Evolutionary conservation across 2,888 invertebrate genomes (phyloP), one percentile per base, ranked within the genome.

Genomic region (Stenotaenia linearis): DNA sequence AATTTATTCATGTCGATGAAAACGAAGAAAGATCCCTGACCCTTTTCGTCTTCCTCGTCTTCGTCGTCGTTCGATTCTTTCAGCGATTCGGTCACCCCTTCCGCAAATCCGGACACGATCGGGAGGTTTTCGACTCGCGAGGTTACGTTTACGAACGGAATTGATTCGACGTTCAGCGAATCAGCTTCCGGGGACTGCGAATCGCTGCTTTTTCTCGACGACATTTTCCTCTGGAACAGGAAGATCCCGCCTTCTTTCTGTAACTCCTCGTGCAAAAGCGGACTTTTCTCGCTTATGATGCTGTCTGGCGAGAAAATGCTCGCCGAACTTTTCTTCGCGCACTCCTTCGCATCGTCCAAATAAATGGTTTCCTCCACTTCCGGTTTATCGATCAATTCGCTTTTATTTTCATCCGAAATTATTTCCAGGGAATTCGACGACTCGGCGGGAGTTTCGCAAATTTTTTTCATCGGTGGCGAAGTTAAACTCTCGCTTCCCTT

Each of bases 131-230:
- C 61, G 6, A 9, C 61, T 10, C n/a, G 6, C 61, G 25, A 61
- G 9, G n/a, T 61, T 61, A 25, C 9, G n/a, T 61, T 61, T 9
- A 10, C n/a, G n/a, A 25, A 61, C 25, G 61, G 21, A 61, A 61
- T 25, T 6, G 40, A 15, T 9, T 77, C 77, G 18, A 77, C n/a
- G 21, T 35, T 77, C 12, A 77, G 40, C 12, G 77, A 77, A 40
- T 77, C 77, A 2, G 77, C 77, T 37, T 77, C 77, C 32, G 77
- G 77, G 15, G 77, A 77, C 18, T 37, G 77, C 6, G 77, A 77
- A 37, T 37, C 77, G 28, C 77, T 77, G 40, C 77, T 77, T 35
- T 28, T 35, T n/a, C 77, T 35, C 21, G 77, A 77, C 21, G 28
- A 25, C 23, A 30, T 28, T 28, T 75, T 75, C 1, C 30, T 7